A percentile compares a stretch with the other conserved stretches of the same genome.
These are phyloP conservation scores for Hartigia nigra DNA, from an alignment of 2,888 invertebrate species.

Conservation along the genomic window DNA sequence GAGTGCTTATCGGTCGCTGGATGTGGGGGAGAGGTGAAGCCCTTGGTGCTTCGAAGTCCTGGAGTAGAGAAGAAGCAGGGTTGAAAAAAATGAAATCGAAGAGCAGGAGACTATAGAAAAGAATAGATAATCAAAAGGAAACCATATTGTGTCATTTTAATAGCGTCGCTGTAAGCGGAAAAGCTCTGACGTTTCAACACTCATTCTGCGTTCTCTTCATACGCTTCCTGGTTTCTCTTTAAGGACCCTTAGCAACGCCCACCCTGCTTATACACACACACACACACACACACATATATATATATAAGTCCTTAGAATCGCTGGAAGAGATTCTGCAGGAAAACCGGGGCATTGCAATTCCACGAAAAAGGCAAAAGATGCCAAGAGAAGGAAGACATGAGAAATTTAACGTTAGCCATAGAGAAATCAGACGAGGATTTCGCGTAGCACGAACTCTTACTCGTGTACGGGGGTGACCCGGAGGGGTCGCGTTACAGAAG, in stretches of 20 bases:
- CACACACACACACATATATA: too few species aligned
- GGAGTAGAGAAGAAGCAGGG: slow-evolving; percentile 14
- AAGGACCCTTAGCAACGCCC: not conserved
- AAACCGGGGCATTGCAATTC: too few species aligned
- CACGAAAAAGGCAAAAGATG: too few species aligned
- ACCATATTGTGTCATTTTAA: not conserved
- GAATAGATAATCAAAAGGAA: not conserved
- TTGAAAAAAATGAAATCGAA: slow-evolving; percentile 2
- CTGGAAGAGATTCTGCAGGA: too few species aligned
- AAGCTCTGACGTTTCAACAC: not conserved
- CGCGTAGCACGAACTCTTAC: too few species aligned
- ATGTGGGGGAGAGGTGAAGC: not conserved
- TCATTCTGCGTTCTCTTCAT: not conserved
- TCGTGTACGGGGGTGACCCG: not conserved
- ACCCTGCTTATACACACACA: too few species aligned
- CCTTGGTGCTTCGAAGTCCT: slow-evolving; percentile 2
- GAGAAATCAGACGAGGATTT: not conserved
- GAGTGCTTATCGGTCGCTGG: not conserved
- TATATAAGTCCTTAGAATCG: too few species aligned
- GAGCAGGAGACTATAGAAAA: not conserved
- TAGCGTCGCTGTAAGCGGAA: not conserved
- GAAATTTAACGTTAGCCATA: not conserved
- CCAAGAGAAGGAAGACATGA: too few species aligned
- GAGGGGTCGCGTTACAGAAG: not conserved
- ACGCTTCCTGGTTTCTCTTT: not conserved